Evolutionary conservation across 2,888 invertebrate genomes (phyloP).

Genomic region (Cephalotes varians): DNA sequence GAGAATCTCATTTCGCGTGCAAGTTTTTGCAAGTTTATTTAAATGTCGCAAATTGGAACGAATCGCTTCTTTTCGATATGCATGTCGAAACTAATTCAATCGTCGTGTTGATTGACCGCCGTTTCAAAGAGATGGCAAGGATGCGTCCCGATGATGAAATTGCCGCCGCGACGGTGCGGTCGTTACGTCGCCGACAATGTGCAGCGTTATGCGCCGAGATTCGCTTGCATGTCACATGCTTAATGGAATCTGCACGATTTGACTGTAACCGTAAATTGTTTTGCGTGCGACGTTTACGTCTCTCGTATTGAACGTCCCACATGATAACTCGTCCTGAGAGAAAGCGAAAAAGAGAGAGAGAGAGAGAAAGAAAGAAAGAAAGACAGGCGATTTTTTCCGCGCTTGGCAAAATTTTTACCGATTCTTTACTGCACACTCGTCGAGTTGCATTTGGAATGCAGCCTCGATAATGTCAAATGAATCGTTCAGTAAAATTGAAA

Average conservation of each 20-base stretch:
- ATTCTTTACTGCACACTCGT: conserved; percentile 13
- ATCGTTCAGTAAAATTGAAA: neutral
- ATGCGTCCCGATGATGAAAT: conserved; percentile 59
- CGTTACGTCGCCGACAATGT: conserved; percentile 52
- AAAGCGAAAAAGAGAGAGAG: neutral
- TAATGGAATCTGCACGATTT: conserved; percentile 73
- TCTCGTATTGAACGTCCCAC: conserved; percentile 62
- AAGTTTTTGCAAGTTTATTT: neutral
- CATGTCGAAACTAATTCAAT: too few species aligned
- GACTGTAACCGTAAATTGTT: conserved; percentile 73
- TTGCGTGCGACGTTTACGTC: conserved; percentile 69
- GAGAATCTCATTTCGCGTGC: neutral
- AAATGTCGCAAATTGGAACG: neutral
- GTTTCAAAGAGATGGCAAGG: conserved; percentile 1
- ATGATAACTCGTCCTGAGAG: conserved; percentile 29
- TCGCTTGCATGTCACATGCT: conserved; percentile 64
- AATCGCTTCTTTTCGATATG: neutral
- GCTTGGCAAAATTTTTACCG: conserved; percentile 26
- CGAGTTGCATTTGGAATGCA: neutral
- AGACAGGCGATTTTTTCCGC: conserved; percentile 1
- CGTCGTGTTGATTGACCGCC: neutral
- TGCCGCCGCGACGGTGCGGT: conserved; percentile 32
- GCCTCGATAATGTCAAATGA: neutral
- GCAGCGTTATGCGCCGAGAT: conserved; percentile 66
- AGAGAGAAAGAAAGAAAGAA: neutral